phyloP scores from a whole-genome alignment of 2,888 invertebrate species.

The Mantis religiosa region DNA sequence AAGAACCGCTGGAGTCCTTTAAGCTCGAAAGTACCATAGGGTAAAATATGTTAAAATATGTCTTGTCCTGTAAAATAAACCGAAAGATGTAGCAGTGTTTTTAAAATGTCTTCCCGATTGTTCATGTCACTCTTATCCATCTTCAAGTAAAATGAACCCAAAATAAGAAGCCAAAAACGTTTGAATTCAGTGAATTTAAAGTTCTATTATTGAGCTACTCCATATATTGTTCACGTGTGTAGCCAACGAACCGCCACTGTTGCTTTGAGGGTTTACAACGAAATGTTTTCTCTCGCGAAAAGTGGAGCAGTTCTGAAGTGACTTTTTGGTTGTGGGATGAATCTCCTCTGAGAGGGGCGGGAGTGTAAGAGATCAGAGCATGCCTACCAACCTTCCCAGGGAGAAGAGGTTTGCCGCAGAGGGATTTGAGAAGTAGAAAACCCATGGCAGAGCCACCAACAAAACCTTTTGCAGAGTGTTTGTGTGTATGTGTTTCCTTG shows the following conservation, averaged over 20 bases:
- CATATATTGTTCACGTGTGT: too few species aligned
- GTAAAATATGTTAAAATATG: too few species aligned
- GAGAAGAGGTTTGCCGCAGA: neutral
- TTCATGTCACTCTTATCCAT: too few species aligned
- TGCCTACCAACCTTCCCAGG: neutral
- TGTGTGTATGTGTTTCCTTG: neutral
- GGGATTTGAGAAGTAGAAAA: conserved; percentile 1
- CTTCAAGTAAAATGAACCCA: too few species aligned
- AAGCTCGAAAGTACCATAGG: too few species aligned
- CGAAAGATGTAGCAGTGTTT: too few species aligned
- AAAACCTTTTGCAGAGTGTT: neutral
- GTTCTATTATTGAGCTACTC: too few species aligned
- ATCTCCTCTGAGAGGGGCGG: neutral
- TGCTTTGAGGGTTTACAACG: neutral
- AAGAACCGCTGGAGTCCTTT: too few species aligned
- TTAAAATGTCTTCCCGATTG: too few species aligned
- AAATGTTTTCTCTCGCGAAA: neutral
- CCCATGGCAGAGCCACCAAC: neutral
- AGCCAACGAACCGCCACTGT: neutral
- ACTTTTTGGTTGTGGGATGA: neutral
- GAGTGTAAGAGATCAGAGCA: neutral
- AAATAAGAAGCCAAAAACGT: too few species aligned
- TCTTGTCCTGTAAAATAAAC: too few species aligned
- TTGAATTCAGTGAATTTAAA: too few species aligned
- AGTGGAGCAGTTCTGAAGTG: neutral